Percentiles rank a stretch among this genome's conserved stretches.
phyloP scores from a whole-genome alignment of 2,113 vertebrate genomes.

The Aspidoscelis tigris region DNA sequence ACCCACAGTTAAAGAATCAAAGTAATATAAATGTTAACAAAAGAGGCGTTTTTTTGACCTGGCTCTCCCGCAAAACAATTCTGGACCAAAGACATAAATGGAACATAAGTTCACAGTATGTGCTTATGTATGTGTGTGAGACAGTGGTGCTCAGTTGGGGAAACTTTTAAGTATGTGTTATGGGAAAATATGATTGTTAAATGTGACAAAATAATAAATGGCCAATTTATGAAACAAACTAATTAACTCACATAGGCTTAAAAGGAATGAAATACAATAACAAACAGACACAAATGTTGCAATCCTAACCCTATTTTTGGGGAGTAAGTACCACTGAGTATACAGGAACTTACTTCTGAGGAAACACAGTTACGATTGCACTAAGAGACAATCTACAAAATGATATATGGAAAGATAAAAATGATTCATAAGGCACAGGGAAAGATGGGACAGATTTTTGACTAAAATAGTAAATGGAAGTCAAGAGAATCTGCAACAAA shows the following conservation, averaged over 20 bases:
- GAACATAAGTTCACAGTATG: constrained; percentile 49
- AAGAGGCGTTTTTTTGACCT: constrained; percentile 56
- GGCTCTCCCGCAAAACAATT: constrained; percentile 69
- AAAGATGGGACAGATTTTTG: constrained; percentile 77
- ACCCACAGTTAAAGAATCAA: constrained; percentile 45
- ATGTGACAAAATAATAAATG: constrained; percentile 69
- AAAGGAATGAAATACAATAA: constrained; percentile 71
- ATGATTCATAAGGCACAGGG: constrained; percentile 77
- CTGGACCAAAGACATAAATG: constrained; percentile 75
- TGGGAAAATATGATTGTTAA: constrained; percentile 70
- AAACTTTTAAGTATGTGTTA: constrained; percentile 59
- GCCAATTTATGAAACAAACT: constrained; percentile 76
- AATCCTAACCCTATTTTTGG: too few relatives aligned
- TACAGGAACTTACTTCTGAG: too few relatives aligned
- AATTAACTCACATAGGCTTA: constrained; percentile 72
- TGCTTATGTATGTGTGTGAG: constrained; percentile 32
- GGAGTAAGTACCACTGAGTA: too few relatives aligned
- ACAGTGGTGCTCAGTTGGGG: constrained; percentile 29
- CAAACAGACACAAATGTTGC: constrained; percentile 62
- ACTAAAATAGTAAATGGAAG: constrained; percentile 82
- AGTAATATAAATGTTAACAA: constrained; percentile 31
- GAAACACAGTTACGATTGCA: too few relatives aligned
- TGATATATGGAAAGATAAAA: constrained; percentile 70
- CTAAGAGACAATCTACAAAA: constrained; percentile 71
- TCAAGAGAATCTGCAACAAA: constrained; percentile 84